Percentiles rank a stretch among this genome's conserved stretches.
Evolutionary conservation across 2,888 invertebrate species (phyloP).

Genomic region (Cremastobaeus sp.): DNA sequence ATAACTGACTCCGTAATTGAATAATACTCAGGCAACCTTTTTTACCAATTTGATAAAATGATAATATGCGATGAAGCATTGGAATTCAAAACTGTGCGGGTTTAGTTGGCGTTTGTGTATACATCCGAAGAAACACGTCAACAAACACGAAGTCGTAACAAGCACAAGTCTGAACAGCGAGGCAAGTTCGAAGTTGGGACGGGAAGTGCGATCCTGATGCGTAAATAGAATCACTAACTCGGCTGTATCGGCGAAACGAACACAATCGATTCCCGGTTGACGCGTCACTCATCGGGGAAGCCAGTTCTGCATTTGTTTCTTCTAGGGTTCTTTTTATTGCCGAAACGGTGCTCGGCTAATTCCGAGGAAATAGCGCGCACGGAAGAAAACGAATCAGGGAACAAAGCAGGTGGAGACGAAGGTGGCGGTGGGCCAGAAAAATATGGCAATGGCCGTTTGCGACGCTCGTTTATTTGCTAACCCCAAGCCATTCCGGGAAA

Average conservation of each 20-base stretch:
- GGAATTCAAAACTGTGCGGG: no score
- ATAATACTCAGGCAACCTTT: no score
- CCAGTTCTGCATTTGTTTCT: conserved; percentile 19
- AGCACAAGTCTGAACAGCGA: conserved; percentile 26
- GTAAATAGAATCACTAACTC: conserved; percentile 39
- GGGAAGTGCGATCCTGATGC: conserved; percentile 16
- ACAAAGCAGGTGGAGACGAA: no score
- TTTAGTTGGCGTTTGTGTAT: conserved; percentile 10
- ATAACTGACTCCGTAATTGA: no score
- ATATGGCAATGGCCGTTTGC: conserved; percentile 62
- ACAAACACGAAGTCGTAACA: conserved; percentile 35
- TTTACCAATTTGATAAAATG: no score
- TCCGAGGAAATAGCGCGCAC: conserved; percentile 33
- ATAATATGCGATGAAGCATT: no score
- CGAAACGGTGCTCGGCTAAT: conserved; percentile 42
- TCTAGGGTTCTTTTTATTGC: neutral
- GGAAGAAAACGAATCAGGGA: conserved; percentile 44
- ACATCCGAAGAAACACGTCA: conserved; percentile 20
- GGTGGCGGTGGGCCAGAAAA: conserved; percentile 45
- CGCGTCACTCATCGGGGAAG: conserved; percentile 21
- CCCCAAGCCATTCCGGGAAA: conserved; percentile 57
- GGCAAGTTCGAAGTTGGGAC: conserved; percentile 26
- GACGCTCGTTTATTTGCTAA: conserved; percentile 62
- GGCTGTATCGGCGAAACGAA: conserved; percentile 42
- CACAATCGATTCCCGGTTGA: conserved; percentile 40